phyloP scores from a whole-genome alignment of 2,888 invertebrate genomes.

The Phlogophora meticulosa region DNA sequence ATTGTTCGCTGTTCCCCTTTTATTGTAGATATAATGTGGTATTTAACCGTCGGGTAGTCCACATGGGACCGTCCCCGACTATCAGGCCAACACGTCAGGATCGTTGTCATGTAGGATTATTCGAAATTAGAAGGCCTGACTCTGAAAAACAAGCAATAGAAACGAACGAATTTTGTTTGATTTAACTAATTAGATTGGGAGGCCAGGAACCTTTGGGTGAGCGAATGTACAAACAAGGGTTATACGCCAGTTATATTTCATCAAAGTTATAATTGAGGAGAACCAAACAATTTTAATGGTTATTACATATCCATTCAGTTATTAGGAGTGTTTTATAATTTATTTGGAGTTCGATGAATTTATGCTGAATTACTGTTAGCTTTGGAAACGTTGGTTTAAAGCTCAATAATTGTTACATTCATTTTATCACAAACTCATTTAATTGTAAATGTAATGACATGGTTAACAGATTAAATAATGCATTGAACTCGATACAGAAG shows the following conservation, averaged over 20 bases:
- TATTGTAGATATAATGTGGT: conserved; percentile 34
- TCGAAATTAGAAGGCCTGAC: conserved; percentile 41
- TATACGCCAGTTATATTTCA: conserved; percentile 42
- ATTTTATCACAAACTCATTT: conserved; percentile 33
- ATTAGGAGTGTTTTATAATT: conserved; percentile 27
- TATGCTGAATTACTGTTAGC: conserved; percentile 19
- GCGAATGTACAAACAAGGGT: conserved; percentile 42
- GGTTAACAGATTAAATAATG: conserved; percentile 32
- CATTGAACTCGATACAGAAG: conserved; percentile 8
- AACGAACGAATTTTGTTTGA: conserved; percentile 49
- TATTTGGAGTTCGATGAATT: conserved; percentile 23
- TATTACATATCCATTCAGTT: conserved; percentile 19
- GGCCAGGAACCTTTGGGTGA: conserved; percentile 19
- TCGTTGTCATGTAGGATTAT: conserved; percentile 60
- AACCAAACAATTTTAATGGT: conserved; percentile 41
- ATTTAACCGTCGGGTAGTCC: conserved; percentile 39
- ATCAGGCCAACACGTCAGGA: conserved; percentile 30
- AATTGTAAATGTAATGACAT: conserved; percentile 25
- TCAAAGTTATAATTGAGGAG: conserved; percentile 48
- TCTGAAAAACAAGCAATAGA: conserved; percentile 41
- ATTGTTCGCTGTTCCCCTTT: conserved; percentile 33
- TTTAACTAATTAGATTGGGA: conserved; percentile 48
- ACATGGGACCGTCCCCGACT: conserved; percentile 46
- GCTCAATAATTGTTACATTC: conserved; percentile 31
- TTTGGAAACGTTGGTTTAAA: conserved; percentile 20